Conservation (phyloP, 92 coral and sea anemone species). For the Actinernus sp. region DNA sequence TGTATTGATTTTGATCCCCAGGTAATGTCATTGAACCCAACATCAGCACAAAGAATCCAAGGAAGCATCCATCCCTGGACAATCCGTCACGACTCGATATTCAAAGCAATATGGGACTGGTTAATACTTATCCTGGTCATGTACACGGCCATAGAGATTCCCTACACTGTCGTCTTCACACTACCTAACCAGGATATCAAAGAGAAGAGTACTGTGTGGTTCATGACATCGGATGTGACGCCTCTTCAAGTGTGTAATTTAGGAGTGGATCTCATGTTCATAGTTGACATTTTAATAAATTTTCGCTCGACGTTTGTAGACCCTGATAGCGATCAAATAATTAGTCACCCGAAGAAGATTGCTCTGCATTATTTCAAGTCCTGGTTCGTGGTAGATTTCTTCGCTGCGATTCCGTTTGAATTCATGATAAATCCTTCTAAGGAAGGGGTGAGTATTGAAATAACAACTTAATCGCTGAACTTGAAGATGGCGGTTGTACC, state of each 20-base stretch:
- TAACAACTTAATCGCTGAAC: too few species aligned
- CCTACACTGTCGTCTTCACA: slow-evolving; percentile 87
- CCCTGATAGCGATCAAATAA: slow-evolving; percentile 61
- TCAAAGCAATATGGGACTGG: slow-evolving; percentile 99
- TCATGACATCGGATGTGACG: slow-evolving; percentile 11
- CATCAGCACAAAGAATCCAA: slow-evolving; percentile 75
- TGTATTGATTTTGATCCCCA: too few species aligned
- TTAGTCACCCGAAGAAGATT: slow-evolving; percentile 77
- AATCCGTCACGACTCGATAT: slow-evolving; percentile 91
- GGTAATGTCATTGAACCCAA: slow-evolving; percentile 97
- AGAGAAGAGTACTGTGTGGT: neutral
- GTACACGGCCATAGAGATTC: slow-evolving; percentile 97
- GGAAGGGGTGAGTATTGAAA: slow-evolving; percentile 40
- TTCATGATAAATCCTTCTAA: slow-evolving; percentile 54
- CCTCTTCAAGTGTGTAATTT: slow-evolving; percentile 69
- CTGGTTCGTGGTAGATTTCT: slow-evolving; percentile 95
- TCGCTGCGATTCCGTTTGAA: slow-evolving; percentile 97
- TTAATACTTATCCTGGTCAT: slow-evolving; percentile 82
- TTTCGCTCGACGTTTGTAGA: slow-evolving; percentile 92
- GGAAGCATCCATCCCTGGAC: slow-evolving; percentile 80
- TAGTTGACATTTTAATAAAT: slow-evolving; percentile 87
- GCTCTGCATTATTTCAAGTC: slow-evolving; percentile 90
- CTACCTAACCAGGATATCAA: slow-evolving; percentile 34
- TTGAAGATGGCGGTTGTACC: too few species aligned
- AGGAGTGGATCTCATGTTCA: slow-evolving; percentile 90